Evolutionary conservation across 2,797 vertebrate genomes (phyloP), one percentile per base, ranked within the genome.

Genomic region (Tiaroga cobitis): DNA sequence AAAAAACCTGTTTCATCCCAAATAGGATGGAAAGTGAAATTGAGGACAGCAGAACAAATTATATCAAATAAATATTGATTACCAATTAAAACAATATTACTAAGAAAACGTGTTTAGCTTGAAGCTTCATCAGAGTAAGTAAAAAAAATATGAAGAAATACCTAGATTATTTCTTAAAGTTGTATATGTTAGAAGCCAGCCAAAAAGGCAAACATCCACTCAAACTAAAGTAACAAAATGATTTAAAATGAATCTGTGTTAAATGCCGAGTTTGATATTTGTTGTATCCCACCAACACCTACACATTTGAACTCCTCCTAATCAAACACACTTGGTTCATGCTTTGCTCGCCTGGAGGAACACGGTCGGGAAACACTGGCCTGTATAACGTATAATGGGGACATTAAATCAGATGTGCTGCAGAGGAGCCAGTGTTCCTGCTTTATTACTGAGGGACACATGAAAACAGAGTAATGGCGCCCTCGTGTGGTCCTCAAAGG

Each of bases 381-480:
- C 24, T 59, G 5, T 15, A 6, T 61, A 6, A 61, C 26, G 5
- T 15, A 6, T 61, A 6, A 61, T 26, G 11, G 13, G n/a, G n/a
- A 54, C 8, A 21, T 21, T 11, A 3, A 10, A 43, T 43, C 0
- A 43, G 11, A 74, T 9, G 70, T 21, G 2, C 19, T 6, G 7
- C 5, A 32, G 29, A 3, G 3, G 29, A 32, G n/a, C 72, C 9
- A 37, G 32, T 4, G 3, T 29, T 56, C 8, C 1, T 24, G 49
- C 74, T 76, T 9, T 54, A 21, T 37, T 34, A n/a, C 51, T 39
- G 34, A 59, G 37, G 49, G 3, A 11, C 43, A 29, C 11, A 8
- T 34, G 5, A 19, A 16, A 34, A 82, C 51, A 61, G 75, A 70
- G 83, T 37, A 54, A 74, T 56, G 10, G 39, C 83, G 68, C 77